phyloP scores from a whole-genome alignment of 37 sponge, comb jelly and placozoan genomes.

The Ephydatia muelleri region DNA sequence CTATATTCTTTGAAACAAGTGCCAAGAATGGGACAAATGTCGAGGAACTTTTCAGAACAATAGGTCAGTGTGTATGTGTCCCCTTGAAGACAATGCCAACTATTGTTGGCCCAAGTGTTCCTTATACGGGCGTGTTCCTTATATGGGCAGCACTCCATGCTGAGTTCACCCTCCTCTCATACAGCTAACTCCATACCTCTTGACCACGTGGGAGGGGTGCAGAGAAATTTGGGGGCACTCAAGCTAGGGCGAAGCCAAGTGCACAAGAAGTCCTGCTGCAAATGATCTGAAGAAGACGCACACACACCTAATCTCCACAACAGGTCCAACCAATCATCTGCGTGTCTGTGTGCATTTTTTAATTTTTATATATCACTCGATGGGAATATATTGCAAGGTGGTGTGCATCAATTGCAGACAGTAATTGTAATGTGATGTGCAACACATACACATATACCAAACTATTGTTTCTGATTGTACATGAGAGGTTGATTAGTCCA shows the following conservation, averaged over 20 bases:
- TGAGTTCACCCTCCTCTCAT: background rate
- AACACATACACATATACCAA: too few relatives aligned
- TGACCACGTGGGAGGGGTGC: conserved; percentile 38
- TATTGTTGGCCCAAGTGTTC: background rate
- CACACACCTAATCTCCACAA: background rate
- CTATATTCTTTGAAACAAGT: conserved; percentile 78
- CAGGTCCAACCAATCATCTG: background rate
- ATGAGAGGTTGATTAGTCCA: too few relatives aligned
- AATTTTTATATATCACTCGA: too few relatives aligned
- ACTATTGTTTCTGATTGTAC: too few relatives aligned
- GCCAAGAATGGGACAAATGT: conserved; percentile 60
- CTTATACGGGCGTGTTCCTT: too few relatives aligned
- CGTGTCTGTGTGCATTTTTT: background rate
- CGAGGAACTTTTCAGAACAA: conserved; percentile 53
- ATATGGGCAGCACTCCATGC: too few relatives aligned
- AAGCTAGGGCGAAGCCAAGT: conserved; percentile 27
- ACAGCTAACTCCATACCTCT: conserved; percentile 51
- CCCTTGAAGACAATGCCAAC: conserved; percentile 4
- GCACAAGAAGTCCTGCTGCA: conserved; percentile 7
- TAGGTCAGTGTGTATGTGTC: conserved; percentile 32
- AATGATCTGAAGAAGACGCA: background rate
- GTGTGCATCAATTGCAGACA: too few relatives aligned
- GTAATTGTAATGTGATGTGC: too few relatives aligned
- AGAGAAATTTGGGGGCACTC: conserved; percentile 40
- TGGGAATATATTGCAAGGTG: too few relatives aligned